phyloP scores from a whole-genome alignment of 2,888 invertebrate genomes.

The Heliothis peltigera region DNA sequence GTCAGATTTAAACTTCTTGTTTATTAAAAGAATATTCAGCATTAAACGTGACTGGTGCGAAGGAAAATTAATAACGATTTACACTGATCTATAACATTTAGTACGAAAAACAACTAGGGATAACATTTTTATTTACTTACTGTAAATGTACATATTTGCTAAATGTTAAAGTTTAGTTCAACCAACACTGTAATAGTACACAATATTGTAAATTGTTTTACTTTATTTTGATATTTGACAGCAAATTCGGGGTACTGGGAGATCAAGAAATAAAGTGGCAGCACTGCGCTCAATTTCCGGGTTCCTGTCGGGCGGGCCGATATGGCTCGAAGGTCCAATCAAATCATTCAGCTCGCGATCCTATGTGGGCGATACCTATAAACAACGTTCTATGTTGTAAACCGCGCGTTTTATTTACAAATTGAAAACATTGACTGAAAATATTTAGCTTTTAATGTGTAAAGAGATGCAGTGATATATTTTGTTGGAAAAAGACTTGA shows the following conservation, averaged over 20 bases:
- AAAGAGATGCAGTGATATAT: constrained; percentile 64
- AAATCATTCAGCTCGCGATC: constrained; percentile 77
- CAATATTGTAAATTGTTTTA: neutral
- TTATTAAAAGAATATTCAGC: neutral
- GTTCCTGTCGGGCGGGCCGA: constrained; percentile 71
- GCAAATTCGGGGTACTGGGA: constrained; percentile 23
- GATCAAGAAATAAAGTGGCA: constrained; percentile 56
- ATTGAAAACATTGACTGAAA: constrained; percentile 73
- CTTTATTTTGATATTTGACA: neutral
- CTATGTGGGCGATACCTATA: constrained; percentile 77
- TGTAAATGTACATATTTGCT: too few species aligned
- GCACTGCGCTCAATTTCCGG: constrained; percentile 67
- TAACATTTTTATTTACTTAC: too few species aligned
- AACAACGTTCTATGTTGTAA: constrained; percentile 70
- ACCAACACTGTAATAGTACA: too few species aligned
- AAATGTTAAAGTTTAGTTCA: neutral
- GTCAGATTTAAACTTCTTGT: neutral
- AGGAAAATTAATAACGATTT: too few species aligned
- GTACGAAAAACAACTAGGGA: too few species aligned
- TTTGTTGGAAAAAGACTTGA: constrained; percentile 55
- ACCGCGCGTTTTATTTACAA: constrained; percentile 75
- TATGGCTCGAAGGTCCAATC: constrained; percentile 72
- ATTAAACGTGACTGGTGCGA: too few species aligned
- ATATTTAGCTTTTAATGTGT: constrained; percentile 61
- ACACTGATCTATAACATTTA: too few species aligned